These are phyloP conservation scores for Agonopterix alstromeriana DNA, from an alignment of 2,888 invertebrate species.

Conservation along the genomic window DNA sequence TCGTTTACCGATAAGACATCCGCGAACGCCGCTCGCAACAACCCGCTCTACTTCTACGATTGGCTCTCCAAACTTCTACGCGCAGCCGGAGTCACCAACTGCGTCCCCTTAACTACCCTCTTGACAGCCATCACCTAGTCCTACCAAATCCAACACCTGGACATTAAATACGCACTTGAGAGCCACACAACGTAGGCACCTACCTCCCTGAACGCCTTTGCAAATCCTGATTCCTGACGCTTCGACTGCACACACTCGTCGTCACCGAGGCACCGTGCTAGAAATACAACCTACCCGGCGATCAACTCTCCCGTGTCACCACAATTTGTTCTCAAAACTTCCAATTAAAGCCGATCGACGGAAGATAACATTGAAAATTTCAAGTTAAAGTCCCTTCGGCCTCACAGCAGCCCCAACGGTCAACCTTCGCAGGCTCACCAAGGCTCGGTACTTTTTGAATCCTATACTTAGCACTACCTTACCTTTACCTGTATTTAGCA, in stretches of 20 bases:
- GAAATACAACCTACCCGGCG: slow-evolving; percentile 42
- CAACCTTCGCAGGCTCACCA: slow-evolving; percentile 65
- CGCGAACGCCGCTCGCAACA: slow-evolving; percentile 64
- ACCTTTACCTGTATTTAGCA: slow-evolving; percentile 51
- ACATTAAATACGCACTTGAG: slow-evolving; percentile 29
- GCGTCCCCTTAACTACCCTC: slow-evolving; percentile 52
- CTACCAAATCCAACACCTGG: slow-evolving; percentile 36
- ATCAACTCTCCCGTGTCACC: slow-evolving; percentile 46
- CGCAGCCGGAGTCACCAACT: slow-evolving; percentile 60
- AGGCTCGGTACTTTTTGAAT: slow-evolving; percentile 73
- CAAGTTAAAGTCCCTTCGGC: slow-evolving; percentile 56
- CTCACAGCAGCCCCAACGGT: slow-evolving; percentile 64
- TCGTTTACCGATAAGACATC: slow-evolving; percentile 65
- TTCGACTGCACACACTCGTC: slow-evolving; percentile 61
- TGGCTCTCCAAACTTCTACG: slow-evolving; percentile 65
- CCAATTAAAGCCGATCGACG: slow-evolving; percentile 47
- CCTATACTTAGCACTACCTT: slow-evolving; percentile 70
- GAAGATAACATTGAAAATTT: slow-evolving; percentile 56
- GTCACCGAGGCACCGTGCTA: slow-evolving; percentile 54
- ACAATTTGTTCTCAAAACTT: slow-evolving; percentile 53
- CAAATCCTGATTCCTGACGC: slow-evolving; percentile 39
- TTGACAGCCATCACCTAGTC: slow-evolving; percentile 67
- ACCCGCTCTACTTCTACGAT: slow-evolving; percentile 60
- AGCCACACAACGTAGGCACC: slow-evolving; percentile 50
- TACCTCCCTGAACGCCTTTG: slow-evolving; percentile 40